These are phyloP conservation scores for Leiothrix lutea DNA, from an alignment of 2,113 vertebrate genomes.

Conservation along the genomic window DNA sequence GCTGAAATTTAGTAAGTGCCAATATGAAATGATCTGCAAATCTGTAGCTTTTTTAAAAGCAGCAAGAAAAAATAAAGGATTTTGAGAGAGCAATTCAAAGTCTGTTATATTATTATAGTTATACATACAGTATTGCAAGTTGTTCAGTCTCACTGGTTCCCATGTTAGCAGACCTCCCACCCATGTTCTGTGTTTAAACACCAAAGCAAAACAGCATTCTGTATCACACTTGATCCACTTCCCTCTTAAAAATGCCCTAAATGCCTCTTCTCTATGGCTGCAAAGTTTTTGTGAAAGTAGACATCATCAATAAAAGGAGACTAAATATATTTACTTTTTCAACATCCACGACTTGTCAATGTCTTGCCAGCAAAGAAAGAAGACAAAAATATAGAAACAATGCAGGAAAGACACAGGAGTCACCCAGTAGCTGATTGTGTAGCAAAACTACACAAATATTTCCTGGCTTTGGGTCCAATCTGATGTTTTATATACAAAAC, in stretches of 20 bases:
- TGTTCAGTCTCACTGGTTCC: not conserved
- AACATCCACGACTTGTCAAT: not conserved
- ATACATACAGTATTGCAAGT: not conserved
- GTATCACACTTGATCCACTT: not conserved
- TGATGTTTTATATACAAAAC: not conserved
- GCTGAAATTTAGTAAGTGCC: not conserved
- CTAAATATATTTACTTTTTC: not conserved
- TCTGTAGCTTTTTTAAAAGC: not conserved
- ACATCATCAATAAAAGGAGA: not conserved
- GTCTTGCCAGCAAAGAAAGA: not conserved
- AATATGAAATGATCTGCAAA: not conserved
- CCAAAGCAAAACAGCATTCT: not conserved
- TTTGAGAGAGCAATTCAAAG: not conserved
- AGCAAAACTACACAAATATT: not conserved
- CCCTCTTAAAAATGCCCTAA: not conserved
- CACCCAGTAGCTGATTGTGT: not conserved
- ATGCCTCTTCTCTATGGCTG: not conserved
- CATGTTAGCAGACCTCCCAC: not conserved
- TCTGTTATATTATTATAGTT: not conserved
- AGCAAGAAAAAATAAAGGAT: not conserved
- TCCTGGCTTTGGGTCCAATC: not conserved
- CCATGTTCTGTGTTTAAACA: not conserved
- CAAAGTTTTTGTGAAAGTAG: not conserved
- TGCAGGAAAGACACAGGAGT: not conserved
- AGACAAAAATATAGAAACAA: not conserved